Conservation (phyloP, 1,140 invertebrate species). For the Contarinia nasturtii region DNA sequence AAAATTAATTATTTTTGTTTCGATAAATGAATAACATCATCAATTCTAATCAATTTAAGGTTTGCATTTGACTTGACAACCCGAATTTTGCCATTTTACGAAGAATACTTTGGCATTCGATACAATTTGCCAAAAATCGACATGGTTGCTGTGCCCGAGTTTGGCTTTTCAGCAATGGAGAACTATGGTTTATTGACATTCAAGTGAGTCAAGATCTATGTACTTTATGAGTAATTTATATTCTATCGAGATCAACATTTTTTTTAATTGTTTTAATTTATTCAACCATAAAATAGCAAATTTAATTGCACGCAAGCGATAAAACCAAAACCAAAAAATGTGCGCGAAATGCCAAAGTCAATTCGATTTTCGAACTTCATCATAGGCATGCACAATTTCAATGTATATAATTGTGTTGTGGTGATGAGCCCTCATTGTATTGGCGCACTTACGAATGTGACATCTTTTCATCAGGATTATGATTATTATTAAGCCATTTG, state of each 20-base stretch:
- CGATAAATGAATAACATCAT: no score
- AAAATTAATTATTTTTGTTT: no score
- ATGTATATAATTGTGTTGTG: conserved; percentile 14
- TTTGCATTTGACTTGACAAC: conserved; percentile 32
- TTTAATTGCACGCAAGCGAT: no score
- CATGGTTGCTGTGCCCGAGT: conserved; percentile 57
- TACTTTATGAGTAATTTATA: no score
- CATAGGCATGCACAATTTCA: conserved; percentile 19
- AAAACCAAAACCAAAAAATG: no score
- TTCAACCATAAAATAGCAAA: conserved; percentile 28
- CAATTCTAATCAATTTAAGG: conserved; percentile 27
- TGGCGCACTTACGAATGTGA: conserved; percentile 4
- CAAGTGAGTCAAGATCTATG: no score
- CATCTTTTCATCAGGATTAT: neutral
- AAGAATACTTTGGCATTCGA: conserved; percentile 27
- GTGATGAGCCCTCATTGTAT: conserved; percentile 8
- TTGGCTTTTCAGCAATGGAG: conserved; percentile 49
- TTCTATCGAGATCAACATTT: no score
- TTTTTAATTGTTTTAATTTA: no score
- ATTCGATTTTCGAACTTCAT: no score
- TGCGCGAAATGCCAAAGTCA: no score
- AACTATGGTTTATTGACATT: conserved; percentile 48
- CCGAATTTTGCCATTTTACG: conserved; percentile 29
- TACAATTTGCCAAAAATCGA: conserved; percentile 41
- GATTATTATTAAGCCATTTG: no score